Base-by-base conservation (phyloP, 64 coral and sea anemone species). In the Orbicella faveolata region DNA sequence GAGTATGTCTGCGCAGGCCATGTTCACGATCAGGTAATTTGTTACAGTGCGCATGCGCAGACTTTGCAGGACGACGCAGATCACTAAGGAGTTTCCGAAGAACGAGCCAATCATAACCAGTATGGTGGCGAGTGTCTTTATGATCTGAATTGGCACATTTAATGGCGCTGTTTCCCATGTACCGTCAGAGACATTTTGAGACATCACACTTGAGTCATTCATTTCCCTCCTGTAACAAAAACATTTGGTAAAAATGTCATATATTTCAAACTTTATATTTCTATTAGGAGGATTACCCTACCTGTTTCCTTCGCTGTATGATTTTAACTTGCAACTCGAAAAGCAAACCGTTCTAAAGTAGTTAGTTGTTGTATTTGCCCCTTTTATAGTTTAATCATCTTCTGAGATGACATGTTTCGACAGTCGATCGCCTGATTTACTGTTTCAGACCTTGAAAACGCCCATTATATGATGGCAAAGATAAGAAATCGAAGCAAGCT, bases 1-100 rank as follows among this genome's bases (percentile, higher is more conserved):
- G 11, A 92, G 61, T 12, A 92, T 64, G 65, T 92, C 90, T 39
- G 90, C 83, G 21, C 84, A 69, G 6, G 90, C 90, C 90, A 87
- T 92, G 74, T 92, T 92, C 34, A 92, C 83, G 8, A 92, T 92
- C 6, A 92, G 36, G 30, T 73, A 92, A 57, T 92, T 92, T 25
- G 83, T 92, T 7, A 87, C 90, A 61, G 90, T 92, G 10, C 77
- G 90, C 61, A 92, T 79, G 62, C 74, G 70, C 11, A 20, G 61
- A 54, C 78, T 92, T 54, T 87, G 82, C 6, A 79, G 30, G 25
- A 92, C 90, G 15, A 78, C 65, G 7, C 59, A 77, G 17, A 92
- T 80, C 35, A 92, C 90, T 1, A 92, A 59, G 13, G 39, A 70
- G 77, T 92, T 92, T 10, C 90, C 90, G 55, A 92, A 17, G 10